Evolutionary conservation across 2,113 vertebrate genomes (phyloP), one percentile per base, ranked within the genome.

Genomic region (Neodon shergylaensis): DNA sequence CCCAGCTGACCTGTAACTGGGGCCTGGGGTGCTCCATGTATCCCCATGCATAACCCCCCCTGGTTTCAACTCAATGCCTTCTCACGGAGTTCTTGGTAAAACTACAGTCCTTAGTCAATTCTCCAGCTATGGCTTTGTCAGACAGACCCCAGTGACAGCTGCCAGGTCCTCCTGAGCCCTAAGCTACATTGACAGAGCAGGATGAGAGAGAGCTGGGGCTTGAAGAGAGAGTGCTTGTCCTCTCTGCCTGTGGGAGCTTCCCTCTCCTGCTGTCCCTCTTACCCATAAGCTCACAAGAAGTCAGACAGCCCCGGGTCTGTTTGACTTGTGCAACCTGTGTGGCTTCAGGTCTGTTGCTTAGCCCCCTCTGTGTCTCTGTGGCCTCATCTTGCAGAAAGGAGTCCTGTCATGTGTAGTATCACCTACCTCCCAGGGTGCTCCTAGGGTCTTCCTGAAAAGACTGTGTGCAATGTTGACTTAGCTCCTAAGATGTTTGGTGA

Each of bases 401-500:
- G 58, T 65, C 26, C 31, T 84, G 39, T 49, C n/a, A 28, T 14
- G 21, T 8, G 9, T 28, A 79, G n/a, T 0, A 21, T 12, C 3
- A 28, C 5, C 33, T 52, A 36, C 36, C 8, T 76, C 58, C 73
- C 66, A 73, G 39, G 19, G 88, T 58, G 3, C 1, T 7, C 1
- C 0, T 19, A n/a, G 76, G 61, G 6, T 11, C 42, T n/a, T 63
- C 2, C 28, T 65, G 39, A 58, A 65, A 65, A 68, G 47, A 76
- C 4, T 1, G 2, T 0, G 16, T 4, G 6, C 1, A 16, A 42
- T 5, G 14, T 33, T 73, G 0, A 22, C 47, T 74, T 0, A 19
- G 7, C 13, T 4, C 7, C 1, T 65, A 65, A 44, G 54, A 52
- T 11, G 4, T 70, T 33, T 1, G 44, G 72, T 0, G 5, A 14